Conservation (phyloP, 2,888 invertebrate species). For the Catocala fraxini region DNA sequence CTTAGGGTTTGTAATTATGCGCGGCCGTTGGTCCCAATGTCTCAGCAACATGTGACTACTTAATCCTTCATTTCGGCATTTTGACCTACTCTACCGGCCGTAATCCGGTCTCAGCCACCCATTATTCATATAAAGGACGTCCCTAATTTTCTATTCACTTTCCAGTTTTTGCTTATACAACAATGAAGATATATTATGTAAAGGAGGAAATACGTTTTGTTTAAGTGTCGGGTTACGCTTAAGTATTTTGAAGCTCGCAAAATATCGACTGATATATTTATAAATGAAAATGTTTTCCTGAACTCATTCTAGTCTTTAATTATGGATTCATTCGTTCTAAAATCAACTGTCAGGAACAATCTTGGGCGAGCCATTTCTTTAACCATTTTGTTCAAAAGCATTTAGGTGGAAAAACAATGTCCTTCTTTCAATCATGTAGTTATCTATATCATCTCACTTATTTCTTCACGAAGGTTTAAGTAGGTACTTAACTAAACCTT, state of each 20-base stretch:
- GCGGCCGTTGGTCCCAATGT: slow-evolving; percentile 14
- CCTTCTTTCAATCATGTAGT: too few relatives aligned
- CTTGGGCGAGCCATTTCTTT: too few relatives aligned
- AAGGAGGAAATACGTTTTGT: slow-evolving; percentile 10
- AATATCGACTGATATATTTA: not conserved
- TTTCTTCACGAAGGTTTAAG: too few relatives aligned
- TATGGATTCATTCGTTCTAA: too few relatives aligned
- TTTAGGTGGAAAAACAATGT: too few relatives aligned
- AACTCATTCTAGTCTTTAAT: not conserved
- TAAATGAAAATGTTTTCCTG: not conserved
- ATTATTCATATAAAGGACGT: slow-evolving; percentile 54
- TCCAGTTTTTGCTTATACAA: slow-evolving; percentile 47
- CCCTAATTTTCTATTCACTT: slow-evolving; percentile 56
- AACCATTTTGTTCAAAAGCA: too few relatives aligned
- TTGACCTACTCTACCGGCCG: slow-evolving; percentile 32
- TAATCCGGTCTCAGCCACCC: slow-evolving; percentile 38
- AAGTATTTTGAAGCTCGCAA: not conserved
- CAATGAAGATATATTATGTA: slow-evolving; percentile 32
- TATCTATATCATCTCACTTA: too few relatives aligned
- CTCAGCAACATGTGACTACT: slow-evolving; percentile 20
- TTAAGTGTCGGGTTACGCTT: not conserved
- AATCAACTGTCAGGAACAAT: too few relatives aligned
- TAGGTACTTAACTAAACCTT: too few relatives aligned
- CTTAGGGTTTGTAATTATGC: slow-evolving; percentile 32
- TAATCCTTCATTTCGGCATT: slow-evolving; percentile 51